These are phyloP conservation scores for Megamerina dolium DNA, from an alignment of 2,888 invertebrate genomes.

Conservation along the genomic window DNA sequence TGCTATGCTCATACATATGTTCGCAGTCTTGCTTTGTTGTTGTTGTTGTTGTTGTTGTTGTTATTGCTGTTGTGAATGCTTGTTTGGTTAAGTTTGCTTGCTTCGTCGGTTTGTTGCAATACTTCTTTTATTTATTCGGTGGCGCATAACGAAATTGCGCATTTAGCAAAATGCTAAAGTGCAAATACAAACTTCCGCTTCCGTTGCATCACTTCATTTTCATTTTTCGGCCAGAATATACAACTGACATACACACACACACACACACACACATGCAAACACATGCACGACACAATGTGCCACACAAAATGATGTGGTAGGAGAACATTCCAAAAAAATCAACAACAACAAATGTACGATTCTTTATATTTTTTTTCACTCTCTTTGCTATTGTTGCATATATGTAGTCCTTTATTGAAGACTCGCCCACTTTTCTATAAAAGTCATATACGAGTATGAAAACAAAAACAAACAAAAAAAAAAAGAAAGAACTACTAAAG, in stretches of 20 bases:
- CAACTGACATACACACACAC: conserved; percentile 6
- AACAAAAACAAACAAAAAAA: neutral
- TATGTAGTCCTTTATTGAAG: neutral
- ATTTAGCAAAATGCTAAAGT: conserved; percentile 47
- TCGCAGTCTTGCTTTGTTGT: neutral
- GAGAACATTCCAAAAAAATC: too few species aligned
- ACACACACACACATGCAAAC: too few species aligned
- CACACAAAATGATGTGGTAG: too few species aligned
- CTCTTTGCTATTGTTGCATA: neutral
- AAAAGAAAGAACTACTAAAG: neutral
- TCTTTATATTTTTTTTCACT: too few species aligned
- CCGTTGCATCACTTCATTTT: conserved; percentile 42
- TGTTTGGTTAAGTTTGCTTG: neutral
- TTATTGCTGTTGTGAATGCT: too few species aligned
- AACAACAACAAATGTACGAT: neutral
- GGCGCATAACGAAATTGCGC: conserved; percentile 45
- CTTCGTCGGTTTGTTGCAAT: too few species aligned
- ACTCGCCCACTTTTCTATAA: neutral
- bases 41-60: too few species aligned
- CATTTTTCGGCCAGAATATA: conserved; percentile 3
- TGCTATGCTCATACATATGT: neutral
- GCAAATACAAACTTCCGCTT: conserved; percentile 48
- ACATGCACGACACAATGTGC: too few species aligned
- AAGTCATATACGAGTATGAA: neutral
- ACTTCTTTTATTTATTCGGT: conserved; percentile 8